Base-by-base conservation (phyloP, 2,797 vertebrate species). In the Myripristis jacobus region DNA sequence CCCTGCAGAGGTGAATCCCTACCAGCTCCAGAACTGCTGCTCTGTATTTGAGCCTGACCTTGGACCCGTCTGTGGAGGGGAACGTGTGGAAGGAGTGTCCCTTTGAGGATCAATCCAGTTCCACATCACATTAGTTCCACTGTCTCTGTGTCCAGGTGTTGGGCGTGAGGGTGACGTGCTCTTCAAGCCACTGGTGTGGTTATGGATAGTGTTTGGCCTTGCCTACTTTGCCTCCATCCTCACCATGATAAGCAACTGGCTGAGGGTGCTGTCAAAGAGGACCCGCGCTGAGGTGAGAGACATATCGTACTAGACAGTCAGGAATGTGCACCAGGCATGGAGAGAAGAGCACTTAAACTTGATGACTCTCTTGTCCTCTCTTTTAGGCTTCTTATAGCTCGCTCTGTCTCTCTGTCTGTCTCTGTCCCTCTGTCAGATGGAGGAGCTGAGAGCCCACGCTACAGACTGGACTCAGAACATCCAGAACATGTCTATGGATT, bases 201-300 rank as follows among this genome's bases (percentile, higher is more conserved):
- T 97, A 86, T 98, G 97, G 97, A 97, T 98, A 13, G 93, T 98
- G 60, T 94, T 98, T 3, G 97, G 96, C 34, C 85, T 98, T 19
- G 96, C 96, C 57, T 98, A 98, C 90, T 98, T 98, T 15, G 97
- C 96, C 51, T 97, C 96, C 4, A 95, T 98, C 84, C 94, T 98
- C 76, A 96, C 95, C 52, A 97, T 97, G 95, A 97, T 98, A 9
- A 95, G 92, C 57, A 96, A 98, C 89, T 98, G 96, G 96, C 87
- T 98, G 51, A 90, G 92, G 55, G 96, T 94, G 16, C 89, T 98
- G 79, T 96, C 96, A 9, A 94, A 95, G 73, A 96, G 90, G 84
- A 98, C 96, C 0, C 92, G 96, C 0, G 96, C 96, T 21, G 96
- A 98, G 96, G 96, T 97, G 81, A 86, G 88, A 44, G 38, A 38